Base-by-base conservation (phyloP, 2,888 invertebrate species). In the Brachypterus glaber region DNA sequence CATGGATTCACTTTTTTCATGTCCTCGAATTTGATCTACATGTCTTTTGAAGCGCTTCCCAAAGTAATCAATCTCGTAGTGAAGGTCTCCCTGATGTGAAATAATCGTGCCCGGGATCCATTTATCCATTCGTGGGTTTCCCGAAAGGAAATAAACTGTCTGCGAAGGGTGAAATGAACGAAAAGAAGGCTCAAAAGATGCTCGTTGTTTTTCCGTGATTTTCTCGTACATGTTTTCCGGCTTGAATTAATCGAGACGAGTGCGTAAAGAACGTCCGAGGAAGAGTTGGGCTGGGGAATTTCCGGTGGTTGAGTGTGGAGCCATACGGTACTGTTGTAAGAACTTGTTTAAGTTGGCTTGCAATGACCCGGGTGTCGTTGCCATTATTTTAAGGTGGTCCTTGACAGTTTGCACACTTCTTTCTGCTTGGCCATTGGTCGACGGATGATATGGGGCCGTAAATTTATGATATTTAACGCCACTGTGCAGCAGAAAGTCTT, bases 391-490 rank as follows among this genome's bases (percentile, higher is more conserved):
- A 8, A 24, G 32, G 3, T 37, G 24, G 17, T 45, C 38, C 17
- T 33, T 46, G 46, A 2, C 46, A 44, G 4, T 33, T 21, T 33
- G 33, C 4, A 33, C 33, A 26, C 44, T 44, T 27, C 49, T 45
- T 40, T 53, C 51, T 3, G 49, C 50, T 35, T 49, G 49, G 2
- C 51, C 51, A 37, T 52, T 54, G n/a, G 47, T 37, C 3, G 40
- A 12, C 7, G 40, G 35, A 17, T 40, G 40, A 13, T 37, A 32
- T 9, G 40, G 35, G 46, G 49, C 47, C 4, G 43, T 50, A 7
- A 44, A 25, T 11, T 45, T 49, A 14, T 45, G 45, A n/a, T 40
- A 37, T 31, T 39, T 45, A 4, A 47, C 37, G n/a, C 43, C 44
- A 30, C 9, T 41, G 11, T 8, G 4, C 15, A 21, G 33, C 8